Conservation (phyloP, 2,888 invertebrate genomes). For the Scrobipalpa atriplicella region DNA sequence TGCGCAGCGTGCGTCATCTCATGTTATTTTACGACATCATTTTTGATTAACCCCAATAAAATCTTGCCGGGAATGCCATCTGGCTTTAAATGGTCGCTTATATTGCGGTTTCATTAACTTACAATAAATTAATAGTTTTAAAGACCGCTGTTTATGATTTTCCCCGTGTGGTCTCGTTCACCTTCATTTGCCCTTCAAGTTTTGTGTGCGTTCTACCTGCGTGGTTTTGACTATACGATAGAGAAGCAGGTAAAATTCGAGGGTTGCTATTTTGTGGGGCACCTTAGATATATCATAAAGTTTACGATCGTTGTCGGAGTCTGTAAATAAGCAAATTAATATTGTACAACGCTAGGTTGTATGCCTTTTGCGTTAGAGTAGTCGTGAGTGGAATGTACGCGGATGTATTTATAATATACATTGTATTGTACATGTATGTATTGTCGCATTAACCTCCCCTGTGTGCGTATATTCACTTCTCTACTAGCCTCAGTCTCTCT, state of each 20-base stretch:
- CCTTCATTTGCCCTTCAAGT: conserved; percentile 58
- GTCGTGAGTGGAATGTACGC: conserved; percentile 45
- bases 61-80: conserved; percentile 23
- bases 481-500: conserved; percentile 35
- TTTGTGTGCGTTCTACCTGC: conserved; percentile 41
- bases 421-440: conserved; percentile 22
- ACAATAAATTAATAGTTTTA: conserved; percentile 21
- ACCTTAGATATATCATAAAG: conserved; percentile 30
- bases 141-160: conserved; percentile 31
- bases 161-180: conserved; percentile 44
- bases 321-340: conserved; percentile 5
- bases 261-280: conserved; percentile 5
- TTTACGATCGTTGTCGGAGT: neutral
- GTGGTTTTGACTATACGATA: conserved; percentile 34
- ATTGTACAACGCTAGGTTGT: conserved; percentile 1
- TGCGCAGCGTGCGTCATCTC: conserved; percentile 15
- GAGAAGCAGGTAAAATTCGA: conserved; percentile 25
- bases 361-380: conserved; percentile 39
- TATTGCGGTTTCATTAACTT: conserved; percentile 23
- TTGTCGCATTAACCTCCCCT: conserved; percentile 30
- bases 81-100: conserved; percentile 22
- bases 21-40: neutral
- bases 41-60: conserved; percentile 26
- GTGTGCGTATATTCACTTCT: conserved; percentile 33
- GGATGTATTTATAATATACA: too few species aligned